Percentiles rank a stretch among this genome's conserved stretches.
phyloP scores from a whole-genome alignment of 2,113 vertebrate genomes.

The Elaphurus davidianus region DNA sequence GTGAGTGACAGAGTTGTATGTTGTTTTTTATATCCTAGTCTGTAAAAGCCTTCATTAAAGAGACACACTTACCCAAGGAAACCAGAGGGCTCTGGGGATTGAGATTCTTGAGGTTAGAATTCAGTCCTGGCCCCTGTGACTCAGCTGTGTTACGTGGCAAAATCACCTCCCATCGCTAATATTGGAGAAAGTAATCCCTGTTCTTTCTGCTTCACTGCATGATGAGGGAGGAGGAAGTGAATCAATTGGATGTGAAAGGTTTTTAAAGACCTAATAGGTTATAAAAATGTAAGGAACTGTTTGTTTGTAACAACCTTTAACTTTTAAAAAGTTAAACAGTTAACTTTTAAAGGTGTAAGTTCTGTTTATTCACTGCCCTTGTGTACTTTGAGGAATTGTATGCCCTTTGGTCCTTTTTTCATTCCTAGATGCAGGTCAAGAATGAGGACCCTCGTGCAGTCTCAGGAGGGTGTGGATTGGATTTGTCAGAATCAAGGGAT shows the following conservation, averaged over 20 bases:
- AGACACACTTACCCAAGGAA: background rate
- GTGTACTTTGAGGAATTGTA: background rate
- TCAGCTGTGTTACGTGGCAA: background rate
- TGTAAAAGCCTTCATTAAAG: fast-evolving
- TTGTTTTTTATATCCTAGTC: background rate
- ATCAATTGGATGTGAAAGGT: background rate
- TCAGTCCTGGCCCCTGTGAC: background rate
- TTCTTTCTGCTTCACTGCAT: background rate
- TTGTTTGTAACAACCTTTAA: background rate
- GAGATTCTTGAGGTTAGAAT: background rate
- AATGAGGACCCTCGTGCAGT: background rate
- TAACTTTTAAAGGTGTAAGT: background rate
- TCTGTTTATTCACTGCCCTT: background rate
- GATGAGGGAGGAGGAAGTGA: background rate
- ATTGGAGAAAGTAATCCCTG: background rate
- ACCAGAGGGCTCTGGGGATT: background rate
- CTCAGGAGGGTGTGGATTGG: background rate
- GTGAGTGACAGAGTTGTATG: background rate
- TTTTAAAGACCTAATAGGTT: background rate
- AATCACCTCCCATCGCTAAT: background rate
- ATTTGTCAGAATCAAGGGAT: background rate
- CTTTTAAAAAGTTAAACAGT: background rate
- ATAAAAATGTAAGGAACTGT: background rate
- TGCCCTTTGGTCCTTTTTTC: background rate
- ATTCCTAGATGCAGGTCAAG: background rate